Evolutionary conservation across 2,888 invertebrate genomes (phyloP).

Genomic region (Drosophila seclusa): DNA sequence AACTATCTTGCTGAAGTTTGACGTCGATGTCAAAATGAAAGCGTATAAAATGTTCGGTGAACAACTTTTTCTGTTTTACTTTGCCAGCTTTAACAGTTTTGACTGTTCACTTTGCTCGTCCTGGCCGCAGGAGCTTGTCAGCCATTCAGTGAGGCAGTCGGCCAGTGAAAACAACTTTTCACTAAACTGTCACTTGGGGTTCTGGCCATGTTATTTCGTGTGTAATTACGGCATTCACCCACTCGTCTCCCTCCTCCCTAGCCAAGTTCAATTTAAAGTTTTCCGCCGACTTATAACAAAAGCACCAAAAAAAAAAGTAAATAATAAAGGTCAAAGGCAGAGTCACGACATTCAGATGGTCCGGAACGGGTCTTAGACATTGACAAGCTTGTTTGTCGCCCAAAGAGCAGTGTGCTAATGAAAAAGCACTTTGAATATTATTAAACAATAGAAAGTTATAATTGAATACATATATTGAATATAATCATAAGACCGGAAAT

Average conservation of each 20-base stretch:
- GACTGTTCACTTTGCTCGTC: slow-evolving; percentile 35
- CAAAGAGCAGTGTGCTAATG: slow-evolving; percentile 1
- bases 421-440: slow-evolving; percentile 1
- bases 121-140: slow-evolving; percentile 48
- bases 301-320: neutral
- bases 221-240: slow-evolving; percentile 65
- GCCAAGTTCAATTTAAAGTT: slow-evolving; percentile 70
- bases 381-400: slow-evolving; percentile 18
- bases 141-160: slow-evolving; percentile 23
- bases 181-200: slow-evolving; percentile 70
- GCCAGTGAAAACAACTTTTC: slow-evolving; percentile 67
- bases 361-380: slow-evolving; percentile 12
- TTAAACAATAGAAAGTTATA: slow-evolving; percentile 5
- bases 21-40: neutral
- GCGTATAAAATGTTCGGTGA: neutral
- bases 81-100: slow-evolving; percentile 56
- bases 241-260: slow-evolving; percentile 6
- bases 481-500: neutral
- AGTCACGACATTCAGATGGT: slow-evolving; percentile 36
- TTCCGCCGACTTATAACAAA: slow-evolving; percentile 32
- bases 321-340: slow-evolving; percentile 48
- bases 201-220: slow-evolving; percentile 72
- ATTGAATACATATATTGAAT: neutral
- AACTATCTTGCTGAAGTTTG: too few relatives aligned
- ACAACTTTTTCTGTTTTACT: slow-evolving; percentile 44